Base-by-base conservation (phyloP, 2,797 vertebrate genomes). In the Phrynocephalus guinanensis region DNA sequence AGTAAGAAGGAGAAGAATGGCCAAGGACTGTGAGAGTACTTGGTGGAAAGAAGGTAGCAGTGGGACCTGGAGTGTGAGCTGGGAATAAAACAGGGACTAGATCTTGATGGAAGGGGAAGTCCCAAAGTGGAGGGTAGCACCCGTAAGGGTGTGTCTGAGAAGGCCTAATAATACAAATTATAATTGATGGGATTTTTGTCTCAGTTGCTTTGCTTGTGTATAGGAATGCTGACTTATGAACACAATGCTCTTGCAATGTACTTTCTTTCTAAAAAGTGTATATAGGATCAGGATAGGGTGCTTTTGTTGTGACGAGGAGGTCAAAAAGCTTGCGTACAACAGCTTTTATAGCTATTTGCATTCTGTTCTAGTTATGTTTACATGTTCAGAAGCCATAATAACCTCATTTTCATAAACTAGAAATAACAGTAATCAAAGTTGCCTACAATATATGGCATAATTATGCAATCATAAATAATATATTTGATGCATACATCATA, bases 331-430 rank as follows among this genome's bases (percentile, higher is more conserved):
- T 81, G n/a, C 78, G 80, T 33, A 81, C 30, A 85, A 44, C 60
- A 76, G 44, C n/a, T 85, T 84, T 90, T 87, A 90, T 84, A 60
- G 71, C 70, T 87, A 87, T 84, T 80, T 85, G 78, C 71, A 76
- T 85, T 88, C 48, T 81, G 44, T 79, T 88, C 68, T 84, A 84
- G 76, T 83, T 85, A 38, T 56, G 52, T 87, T 60, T 84, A 50
- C 50, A 68, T 75, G 82, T 84, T 73, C 18, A 84, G 28, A 72
- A 38, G 82, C 77, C 81, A 84, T 33, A 68, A 79, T 68, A 48
- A n/a, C 48, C 72, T 84, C 3, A 50, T 85, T 88, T 89, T 93
- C 71, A 78, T 89, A 79, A 89, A 66, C 82, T 67, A 67, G 90
- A 86, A 63, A 22, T 0, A 77, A 60, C 67, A 84, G 77, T 84